Conservation (phyloP, 2,797 vertebrate species). For the Telmatherina bonti region DNA sequence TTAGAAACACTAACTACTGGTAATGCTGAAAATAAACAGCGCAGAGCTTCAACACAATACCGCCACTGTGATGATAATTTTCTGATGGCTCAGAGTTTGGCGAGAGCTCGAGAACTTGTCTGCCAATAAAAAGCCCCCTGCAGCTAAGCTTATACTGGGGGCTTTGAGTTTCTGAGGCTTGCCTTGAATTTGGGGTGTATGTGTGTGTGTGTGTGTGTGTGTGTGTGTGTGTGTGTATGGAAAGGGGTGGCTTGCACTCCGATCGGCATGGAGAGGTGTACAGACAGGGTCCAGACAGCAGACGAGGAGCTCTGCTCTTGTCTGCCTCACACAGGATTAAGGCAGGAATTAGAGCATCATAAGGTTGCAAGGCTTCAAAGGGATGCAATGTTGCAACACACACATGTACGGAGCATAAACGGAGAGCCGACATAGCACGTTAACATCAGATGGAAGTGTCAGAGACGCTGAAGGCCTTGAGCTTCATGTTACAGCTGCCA, state of each 20-base stretch:
- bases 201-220: neutral
- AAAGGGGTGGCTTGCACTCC: neutral
- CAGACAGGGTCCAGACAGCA: conserved; percentile 72
- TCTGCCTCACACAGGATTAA: conserved; percentile 75
- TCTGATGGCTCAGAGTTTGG: conserved; percentile 60
- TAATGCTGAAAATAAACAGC: conserved; percentile 53
- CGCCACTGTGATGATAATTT: conserved; percentile 54
- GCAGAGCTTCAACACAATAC: conserved; percentile 47
- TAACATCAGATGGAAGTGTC: conserved; percentile 68
- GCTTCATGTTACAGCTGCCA: conserved; percentile 66
- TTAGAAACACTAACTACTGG: conserved; percentile 40
- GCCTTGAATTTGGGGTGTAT: conserved; percentile 22
- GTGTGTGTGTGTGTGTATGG: neutral
- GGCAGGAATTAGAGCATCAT: conserved; percentile 75
- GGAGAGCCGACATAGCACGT: conserved; percentile 77
- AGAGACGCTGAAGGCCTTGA: conserved; percentile 61
- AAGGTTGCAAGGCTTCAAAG: conserved; percentile 71
- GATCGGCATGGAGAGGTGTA: conserved; percentile 41
- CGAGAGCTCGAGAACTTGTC: conserved; percentile 35
- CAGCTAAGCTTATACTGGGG: conserved; percentile 52
- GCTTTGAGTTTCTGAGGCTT: conserved; percentile 58
- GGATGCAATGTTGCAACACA: conserved; percentile 56
- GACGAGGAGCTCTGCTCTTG: conserved; percentile 60
- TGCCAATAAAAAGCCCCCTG: conserved; percentile 69
- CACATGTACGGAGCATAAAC: conserved; percentile 59